A percentile compares a stretch with the other conserved stretches of the same genome.
phyloP scores from a whole-genome alignment of 2,113 vertebrate species.

The Nerophis lumbriciformis region DNA sequence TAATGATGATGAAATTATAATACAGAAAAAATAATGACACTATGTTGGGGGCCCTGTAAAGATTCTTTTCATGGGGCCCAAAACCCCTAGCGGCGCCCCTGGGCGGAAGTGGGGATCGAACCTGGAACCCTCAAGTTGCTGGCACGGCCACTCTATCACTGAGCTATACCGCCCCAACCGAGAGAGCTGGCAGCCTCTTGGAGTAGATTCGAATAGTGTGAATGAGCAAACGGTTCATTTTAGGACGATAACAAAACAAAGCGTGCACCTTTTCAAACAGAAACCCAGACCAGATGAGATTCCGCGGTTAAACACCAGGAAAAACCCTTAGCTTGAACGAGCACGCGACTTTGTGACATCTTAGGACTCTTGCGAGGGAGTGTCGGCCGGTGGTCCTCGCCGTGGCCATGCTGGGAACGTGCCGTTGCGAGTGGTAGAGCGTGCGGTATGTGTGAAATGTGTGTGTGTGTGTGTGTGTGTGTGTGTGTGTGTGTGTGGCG shows the following conservation, averaged over 20 bases:
- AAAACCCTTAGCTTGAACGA: constrained; percentile 4
- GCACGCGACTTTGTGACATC: not conserved
- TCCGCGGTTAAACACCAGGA: constrained; percentile 19
- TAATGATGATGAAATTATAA: too few species aligned
- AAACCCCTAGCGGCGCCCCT: too few species aligned
- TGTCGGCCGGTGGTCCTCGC: constrained; percentile 46
- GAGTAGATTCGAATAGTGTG: not conserved
- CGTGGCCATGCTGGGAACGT: constrained; percentile 21
- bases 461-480: not conserved
- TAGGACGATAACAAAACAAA: not conserved
- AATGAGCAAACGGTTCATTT: constrained; percentile 7
- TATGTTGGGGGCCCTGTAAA: too few species aligned
- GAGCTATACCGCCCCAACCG: too few species aligned
- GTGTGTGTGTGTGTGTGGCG: constrained; percentile 1
- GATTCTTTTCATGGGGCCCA: too few species aligned
- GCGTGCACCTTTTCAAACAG: constrained; percentile 11
- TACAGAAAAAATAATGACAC: too few species aligned
- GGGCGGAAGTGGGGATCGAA: too few species aligned
- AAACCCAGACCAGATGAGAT: constrained; percentile 1
- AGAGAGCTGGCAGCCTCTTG: too few species aligned
- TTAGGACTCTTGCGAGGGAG: constrained; percentile 10
- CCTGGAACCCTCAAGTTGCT: too few species aligned
- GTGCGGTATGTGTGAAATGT: constrained; percentile 27
- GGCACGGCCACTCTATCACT: too few species aligned
- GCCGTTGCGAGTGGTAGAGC: constrained; percentile 11